A percentile compares a stretch with the other conserved stretches of the same genome.
phyloP scores from a whole-genome alignment of 2,888 invertebrate species.

The Scelioninae gen. 1 region DNA sequence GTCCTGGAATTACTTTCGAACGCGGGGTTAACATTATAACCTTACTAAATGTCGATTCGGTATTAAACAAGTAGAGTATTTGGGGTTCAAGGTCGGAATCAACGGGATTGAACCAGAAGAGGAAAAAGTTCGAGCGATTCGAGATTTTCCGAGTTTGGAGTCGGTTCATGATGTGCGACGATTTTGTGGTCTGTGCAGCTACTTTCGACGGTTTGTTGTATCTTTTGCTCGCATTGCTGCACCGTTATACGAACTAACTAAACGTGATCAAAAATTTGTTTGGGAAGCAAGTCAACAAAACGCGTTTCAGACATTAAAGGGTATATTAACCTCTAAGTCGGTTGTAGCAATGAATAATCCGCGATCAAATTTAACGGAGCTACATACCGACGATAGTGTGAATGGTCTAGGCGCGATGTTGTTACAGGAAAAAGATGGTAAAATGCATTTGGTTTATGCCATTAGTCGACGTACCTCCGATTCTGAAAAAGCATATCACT shows the following conservation, averaged over 20 bases:
- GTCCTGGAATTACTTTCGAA: too few species aligned
- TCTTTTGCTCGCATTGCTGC: conserved; percentile 25
- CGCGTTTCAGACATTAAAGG: conserved; percentile 19
- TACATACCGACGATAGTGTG: conserved; percentile 10
- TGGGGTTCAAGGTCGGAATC: conserved; percentile 73
- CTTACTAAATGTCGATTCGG: too few species aligned
- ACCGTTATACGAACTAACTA: conserved; percentile 1
- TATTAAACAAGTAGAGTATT: conserved; percentile 70
- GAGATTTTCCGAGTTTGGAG: conserved; percentile 12
- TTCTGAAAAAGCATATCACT: conserved; percentile 65
- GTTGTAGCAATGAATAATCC: conserved; percentile 15
- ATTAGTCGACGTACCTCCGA: conserved; percentile 65
- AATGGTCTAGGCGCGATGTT: conserved; percentile 12
- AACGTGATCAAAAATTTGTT: conserved; percentile 6
- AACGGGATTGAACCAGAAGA: conserved; percentile 57
- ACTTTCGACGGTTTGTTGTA: conserved; percentile 55
- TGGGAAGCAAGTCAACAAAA: conserved; percentile 2
- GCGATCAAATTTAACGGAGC: conserved; percentile 1
- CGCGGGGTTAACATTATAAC: too few species aligned
- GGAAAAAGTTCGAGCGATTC: conserved; percentile 63
- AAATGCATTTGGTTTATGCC: conserved; percentile 70
- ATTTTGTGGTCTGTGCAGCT: conserved; percentile 53
- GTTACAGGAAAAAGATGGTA: conserved; percentile 67
- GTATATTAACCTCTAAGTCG: not conserved
- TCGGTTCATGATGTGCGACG: conserved; percentile 51